Conservation (phyloP, 2,113 vertebrate species). For the Sinocyclocheilus grahami region DNA sequence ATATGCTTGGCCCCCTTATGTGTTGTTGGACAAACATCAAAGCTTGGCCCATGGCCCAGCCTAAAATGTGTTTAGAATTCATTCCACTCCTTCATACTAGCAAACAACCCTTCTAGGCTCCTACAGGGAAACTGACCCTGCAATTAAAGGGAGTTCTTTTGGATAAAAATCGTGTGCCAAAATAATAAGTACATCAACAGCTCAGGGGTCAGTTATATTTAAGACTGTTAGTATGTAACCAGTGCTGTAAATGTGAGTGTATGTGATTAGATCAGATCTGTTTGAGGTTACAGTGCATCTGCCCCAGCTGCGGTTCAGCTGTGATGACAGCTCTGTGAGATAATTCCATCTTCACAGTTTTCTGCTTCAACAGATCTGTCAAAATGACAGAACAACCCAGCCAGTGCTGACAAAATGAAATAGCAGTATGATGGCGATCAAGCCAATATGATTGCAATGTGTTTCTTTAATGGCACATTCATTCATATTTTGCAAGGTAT, state of each 20-base stretch:
- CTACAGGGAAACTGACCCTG: conserved; percentile 2
- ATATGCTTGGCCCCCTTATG: conserved; percentile 61
- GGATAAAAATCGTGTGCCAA: not conserved
- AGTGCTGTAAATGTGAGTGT: conserved; percentile 4
- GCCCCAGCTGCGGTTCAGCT: conserved; percentile 46
- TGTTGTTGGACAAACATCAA: conserved; percentile 68
- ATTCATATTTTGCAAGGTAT: not conserved
- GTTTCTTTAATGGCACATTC: not conserved
- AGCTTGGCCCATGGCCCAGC: conserved; percentile 53
- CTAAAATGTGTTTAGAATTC: conserved; percentile 53
- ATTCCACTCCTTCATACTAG: not conserved
- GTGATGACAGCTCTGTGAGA: conserved; percentile 52
- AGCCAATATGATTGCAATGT: conserved; percentile 36
- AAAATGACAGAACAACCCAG: conserved; percentile 57
- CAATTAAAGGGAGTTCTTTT: not conserved
- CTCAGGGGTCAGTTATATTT: conserved; percentile 16
- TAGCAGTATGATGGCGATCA: conserved; percentile 10
- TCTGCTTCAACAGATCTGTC: conserved; percentile 58
- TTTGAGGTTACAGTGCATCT: conserved; percentile 38
- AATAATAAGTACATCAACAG: not conserved
- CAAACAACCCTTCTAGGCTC: not conserved
- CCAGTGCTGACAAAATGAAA: conserved; percentile 41
- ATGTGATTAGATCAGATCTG: conserved; percentile 2
- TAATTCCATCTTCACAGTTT: conserved; percentile 62
- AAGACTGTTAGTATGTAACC: not conserved